These are phyloP conservation scores for Isaurus tuberculatus DNA, from an alignment of 92 coral and sea anemone genomes.

Conservation along the genomic window DNA sequence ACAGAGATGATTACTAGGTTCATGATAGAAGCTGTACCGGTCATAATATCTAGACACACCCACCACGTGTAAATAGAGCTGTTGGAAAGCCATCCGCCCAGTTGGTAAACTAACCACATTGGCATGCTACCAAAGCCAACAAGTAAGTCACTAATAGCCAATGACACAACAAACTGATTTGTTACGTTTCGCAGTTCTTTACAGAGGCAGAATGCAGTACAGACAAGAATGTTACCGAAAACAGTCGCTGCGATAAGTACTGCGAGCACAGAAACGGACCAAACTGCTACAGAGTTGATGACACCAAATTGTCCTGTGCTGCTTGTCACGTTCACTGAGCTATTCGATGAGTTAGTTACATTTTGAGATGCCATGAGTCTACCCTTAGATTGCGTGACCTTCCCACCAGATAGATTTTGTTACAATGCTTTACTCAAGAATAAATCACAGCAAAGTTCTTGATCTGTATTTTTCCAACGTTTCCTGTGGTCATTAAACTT, in stretches of 20 bases:
- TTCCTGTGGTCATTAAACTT: neutral
- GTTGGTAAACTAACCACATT: slow-evolving; percentile 69
- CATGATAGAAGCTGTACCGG: slow-evolving; percentile 88
- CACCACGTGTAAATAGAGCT: slow-evolving; percentile 66
- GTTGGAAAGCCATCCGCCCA: slow-evolving; percentile 65
- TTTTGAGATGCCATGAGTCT: slow-evolving; percentile 21
- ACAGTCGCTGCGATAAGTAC: slow-evolving; percentile 74
- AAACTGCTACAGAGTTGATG: slow-evolving; percentile 60
- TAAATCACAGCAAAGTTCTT: neutral
- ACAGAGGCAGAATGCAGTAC: slow-evolving; percentile 79
- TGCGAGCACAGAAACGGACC: slow-evolving; percentile 66
- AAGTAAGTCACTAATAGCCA: slow-evolving; percentile 82
- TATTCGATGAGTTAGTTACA: neutral
- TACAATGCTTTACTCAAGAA: neutral
- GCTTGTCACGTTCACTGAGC: slow-evolving; percentile 2
- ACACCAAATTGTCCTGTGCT: neutral
- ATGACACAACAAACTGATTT: slow-evolving; percentile 80
- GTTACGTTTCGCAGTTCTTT: slow-evolving; percentile 82
- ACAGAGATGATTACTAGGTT: slow-evolving; percentile 83
- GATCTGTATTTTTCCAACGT: neutral
- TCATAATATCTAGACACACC: slow-evolving; percentile 81
- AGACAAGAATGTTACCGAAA: slow-evolving; percentile 80
- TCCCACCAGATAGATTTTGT: neutral
- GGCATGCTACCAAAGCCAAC: slow-evolving; percentile 90
- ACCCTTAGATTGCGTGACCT: neutral